Base-by-base conservation (phyloP, 2,888 invertebrate species). In the Harpalus rufipes region DNA sequence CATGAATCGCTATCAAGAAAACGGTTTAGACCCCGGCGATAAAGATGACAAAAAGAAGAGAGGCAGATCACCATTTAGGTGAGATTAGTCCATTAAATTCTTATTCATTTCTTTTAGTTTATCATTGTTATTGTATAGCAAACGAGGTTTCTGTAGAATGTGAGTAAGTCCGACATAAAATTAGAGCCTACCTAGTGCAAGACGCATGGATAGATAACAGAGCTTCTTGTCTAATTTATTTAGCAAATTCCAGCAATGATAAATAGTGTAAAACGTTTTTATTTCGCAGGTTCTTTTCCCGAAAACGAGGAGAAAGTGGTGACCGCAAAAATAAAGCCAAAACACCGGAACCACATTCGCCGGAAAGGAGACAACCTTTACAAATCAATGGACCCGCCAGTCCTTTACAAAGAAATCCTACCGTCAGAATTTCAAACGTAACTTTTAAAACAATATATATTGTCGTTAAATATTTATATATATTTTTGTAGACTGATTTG, bases 1-100 rank as follows among this genome's bases (percentile, higher is more conserved):
- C 88, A 94, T 96, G 92, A 94, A 95, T 56, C 93, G 95, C 10
- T 94, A 95, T 89, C 94, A 95, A 59, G 93, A 95, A 7, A 91
- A 92, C 88, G 92, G 92, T 44, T 51, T 86, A 6, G 89, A 89
- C 12, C 91, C 92, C 39, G 92, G 92, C 0, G 94, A 95, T 80
- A 93, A 93, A 7, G 93, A 95, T 87, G 93, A 95, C 85, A 95
- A 96, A 89, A 95, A 96, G 90, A 94, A 95, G 89, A 92, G 98
- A 8, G 97, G 97, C 81, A 94, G 97, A 87, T 98, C 98, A 58
- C 98, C 98, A 16, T 98, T 99, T 91, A 96, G 96, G 95, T 96
- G 88, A 32, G 21, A 32, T 63, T 63, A 21, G 25, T 2, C 10
- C 12, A 25, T 25, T 21, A 21, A 10, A 63, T n/a, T n/a, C 8